Percentiles rank a stretch among this genome's conserved stretches.
These are phyloP conservation scores for Geotrypetes seraphini DNA, from an alignment of 2,797 vertebrate species.

Conservation along the genomic window DNA sequence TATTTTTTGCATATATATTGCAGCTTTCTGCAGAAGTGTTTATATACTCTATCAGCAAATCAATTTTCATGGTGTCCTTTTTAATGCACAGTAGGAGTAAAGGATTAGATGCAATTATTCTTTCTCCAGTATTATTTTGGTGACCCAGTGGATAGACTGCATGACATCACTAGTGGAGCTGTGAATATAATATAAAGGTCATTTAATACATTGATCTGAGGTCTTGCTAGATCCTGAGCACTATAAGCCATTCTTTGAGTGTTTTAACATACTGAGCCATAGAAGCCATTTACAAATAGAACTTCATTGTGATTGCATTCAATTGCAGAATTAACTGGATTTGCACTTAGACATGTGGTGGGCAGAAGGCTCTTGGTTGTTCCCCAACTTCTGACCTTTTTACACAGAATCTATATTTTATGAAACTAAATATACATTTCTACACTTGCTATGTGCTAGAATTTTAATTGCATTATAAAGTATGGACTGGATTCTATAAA, in stretches of 20 bases:
- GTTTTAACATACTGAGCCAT: constrained; percentile 54
- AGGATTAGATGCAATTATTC: constrained; percentile 46
- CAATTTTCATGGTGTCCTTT: constrained; percentile 51
- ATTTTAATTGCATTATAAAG: too few species aligned
- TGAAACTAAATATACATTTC: constrained; percentile 13
- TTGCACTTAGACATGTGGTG: constrained; percentile 64
- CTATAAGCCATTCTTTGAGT: constrained; percentile 51
- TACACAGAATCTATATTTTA: constrained; percentile 57
- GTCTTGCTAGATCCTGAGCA: constrained; percentile 51
- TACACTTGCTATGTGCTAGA: too few species aligned
- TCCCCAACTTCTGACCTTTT: constrained; percentile 62
- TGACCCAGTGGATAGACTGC: constrained; percentile 55
- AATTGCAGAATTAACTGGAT: constrained; percentile 64
- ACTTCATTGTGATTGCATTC: constrained; percentile 62
- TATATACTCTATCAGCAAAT: constrained; percentile 43
- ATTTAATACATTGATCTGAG: constrained; percentile 62
- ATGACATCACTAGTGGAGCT: constrained; percentile 60
- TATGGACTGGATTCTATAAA: too few species aligned
- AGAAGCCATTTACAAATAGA: constrained; percentile 61
- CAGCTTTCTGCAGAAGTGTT: too few species aligned
- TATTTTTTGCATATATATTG: too few species aligned
- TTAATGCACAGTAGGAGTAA: constrained; percentile 51
- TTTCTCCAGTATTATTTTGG: constrained; percentile 51
- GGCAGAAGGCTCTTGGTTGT: constrained; percentile 65
- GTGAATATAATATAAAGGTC: constrained; percentile 60